These are phyloP conservation scores for Caretta caretta DNA, from an alignment of 2,113 vertebrate genomes.

Conservation along the genomic window DNA sequence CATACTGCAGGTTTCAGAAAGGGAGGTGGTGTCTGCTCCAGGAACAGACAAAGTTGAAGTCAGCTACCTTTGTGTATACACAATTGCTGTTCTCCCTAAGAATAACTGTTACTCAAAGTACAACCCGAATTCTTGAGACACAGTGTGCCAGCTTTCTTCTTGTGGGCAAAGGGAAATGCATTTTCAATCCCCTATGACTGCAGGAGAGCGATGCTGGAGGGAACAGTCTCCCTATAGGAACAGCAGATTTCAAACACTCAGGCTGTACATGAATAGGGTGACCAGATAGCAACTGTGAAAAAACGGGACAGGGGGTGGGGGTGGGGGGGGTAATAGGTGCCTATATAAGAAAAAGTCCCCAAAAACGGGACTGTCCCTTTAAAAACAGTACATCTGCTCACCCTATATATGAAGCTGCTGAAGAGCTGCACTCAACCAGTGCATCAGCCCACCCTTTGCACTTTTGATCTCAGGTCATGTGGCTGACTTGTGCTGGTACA, in stretches of 20 bases:
- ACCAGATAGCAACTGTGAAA: no score
- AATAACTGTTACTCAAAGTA: background rate
- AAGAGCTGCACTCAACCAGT: background rate
- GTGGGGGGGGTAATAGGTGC: no score
- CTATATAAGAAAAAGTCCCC: no score
- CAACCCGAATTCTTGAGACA: background rate
- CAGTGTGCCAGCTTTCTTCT: background rate
- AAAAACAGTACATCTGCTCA: no score
- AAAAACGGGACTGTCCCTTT: no score
- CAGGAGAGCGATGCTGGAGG: background rate
- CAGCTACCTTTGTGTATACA: background rate
- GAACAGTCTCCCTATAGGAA: background rate
- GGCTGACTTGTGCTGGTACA: background rate
- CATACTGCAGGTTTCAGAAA: background rate
- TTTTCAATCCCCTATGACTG: background rate
- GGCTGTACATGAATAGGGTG: background rate
- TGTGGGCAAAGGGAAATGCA: background rate
- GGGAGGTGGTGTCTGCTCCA: background rate
- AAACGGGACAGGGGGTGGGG: no score
- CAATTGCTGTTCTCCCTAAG: background rate
- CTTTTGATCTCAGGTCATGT: background rate
- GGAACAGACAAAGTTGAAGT: background rate
- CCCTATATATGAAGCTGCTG: no score
- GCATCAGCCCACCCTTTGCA: background rate
- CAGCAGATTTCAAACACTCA: accelerated